These are phyloP conservation scores for Lycorma delicatula DNA, from an alignment of 1,140 invertebrate genomes.

Conservation along the genomic window DNA sequence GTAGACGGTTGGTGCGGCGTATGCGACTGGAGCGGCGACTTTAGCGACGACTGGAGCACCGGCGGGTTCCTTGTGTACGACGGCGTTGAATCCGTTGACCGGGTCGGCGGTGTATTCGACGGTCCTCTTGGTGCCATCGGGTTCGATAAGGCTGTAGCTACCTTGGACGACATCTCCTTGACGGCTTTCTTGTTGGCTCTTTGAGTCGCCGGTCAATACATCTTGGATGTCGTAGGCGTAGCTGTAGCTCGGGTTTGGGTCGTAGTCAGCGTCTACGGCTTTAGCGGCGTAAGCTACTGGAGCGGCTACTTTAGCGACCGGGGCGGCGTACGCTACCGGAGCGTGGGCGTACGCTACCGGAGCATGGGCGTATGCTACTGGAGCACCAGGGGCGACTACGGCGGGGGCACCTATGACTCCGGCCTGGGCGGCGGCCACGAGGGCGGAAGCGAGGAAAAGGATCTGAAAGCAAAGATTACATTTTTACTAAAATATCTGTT, in stretches of 20 bases:
- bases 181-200: constrained; percentile 55
- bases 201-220: constrained; percentile 51
- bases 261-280: constrained; percentile 26
- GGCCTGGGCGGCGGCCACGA: constrained; percentile 30
- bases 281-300: constrained; percentile 30
- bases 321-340: constrained; percentile 30
- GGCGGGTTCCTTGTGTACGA: constrained; percentile 19
- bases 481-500: too few species aligned
- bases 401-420: constrained; percentile 28
- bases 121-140: constrained; percentile 33
- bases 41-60: constrained; percentile 33
- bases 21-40: constrained; percentile 20
- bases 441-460: constrained; percentile 28
- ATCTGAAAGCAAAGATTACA: constrained; percentile 32
- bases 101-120: constrained; percentile 30
- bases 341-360: constrained; percentile 35
- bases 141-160: constrained; percentile 48
- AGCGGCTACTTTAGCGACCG: constrained; percentile 24
- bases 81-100: constrained; percentile 23
- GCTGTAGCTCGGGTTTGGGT: constrained; percentile 38
- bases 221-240: constrained; percentile 46
- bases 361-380: constrained; percentile 18
- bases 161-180: constrained; percentile 58
- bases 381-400: constrained; percentile 22
- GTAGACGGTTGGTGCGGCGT: constrained; percentile 13